phyloP scores from a whole-genome alignment of 2,797 vertebrate genomes.

The Spinibarbus caldwelli region DNA sequence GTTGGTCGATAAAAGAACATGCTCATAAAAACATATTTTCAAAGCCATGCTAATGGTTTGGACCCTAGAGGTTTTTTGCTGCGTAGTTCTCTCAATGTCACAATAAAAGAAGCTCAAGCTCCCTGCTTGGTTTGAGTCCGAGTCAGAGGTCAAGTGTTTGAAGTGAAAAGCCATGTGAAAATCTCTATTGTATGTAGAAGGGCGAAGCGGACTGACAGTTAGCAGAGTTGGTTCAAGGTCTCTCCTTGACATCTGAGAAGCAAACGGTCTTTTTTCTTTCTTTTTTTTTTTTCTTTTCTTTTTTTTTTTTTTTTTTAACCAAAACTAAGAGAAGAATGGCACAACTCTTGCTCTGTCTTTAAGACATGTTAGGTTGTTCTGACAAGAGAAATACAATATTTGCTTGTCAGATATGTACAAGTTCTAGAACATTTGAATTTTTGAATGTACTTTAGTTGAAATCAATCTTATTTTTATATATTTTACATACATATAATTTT shows the following conservation, averaged over 20 bases:
- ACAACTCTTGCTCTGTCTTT: not conserved
- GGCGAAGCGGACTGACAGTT: slow-evolving; percentile 44
- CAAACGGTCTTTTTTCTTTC: slow-evolving; percentile 23
- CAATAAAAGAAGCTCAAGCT: slow-evolving; percentile 60
- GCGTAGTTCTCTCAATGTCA: slow-evolving; percentile 58
- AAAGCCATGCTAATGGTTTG: slow-evolving; percentile 61
- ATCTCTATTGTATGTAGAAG: slow-evolving; percentile 63
- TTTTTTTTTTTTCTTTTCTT: not conserved
- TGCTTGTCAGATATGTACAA: not conserved
- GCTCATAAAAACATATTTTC: slow-evolving; percentile 53
- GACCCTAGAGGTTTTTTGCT: slow-evolving; percentile 52
- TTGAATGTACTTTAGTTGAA: not conserved
- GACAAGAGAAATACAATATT: not conserved
- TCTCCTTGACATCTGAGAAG: slow-evolving; percentile 56
- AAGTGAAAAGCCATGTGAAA: slow-evolving; percentile 77
- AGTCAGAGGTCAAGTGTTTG: slow-evolving; percentile 75
- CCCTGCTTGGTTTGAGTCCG: slow-evolving; percentile 59
- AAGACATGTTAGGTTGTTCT: not conserved
- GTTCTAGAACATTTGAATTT: not conserved
- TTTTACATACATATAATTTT: not conserved
- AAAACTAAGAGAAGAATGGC: slow-evolving; percentile 37
- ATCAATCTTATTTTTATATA: not conserved
- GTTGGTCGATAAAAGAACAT: slow-evolving; percentile 54
- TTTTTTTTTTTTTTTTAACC: not conserved
- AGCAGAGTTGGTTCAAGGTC: slow-evolving; percentile 58